phyloP scores from a whole-genome alignment of 2,113 vertebrate genomes.

The Azemiops feae region DNA sequence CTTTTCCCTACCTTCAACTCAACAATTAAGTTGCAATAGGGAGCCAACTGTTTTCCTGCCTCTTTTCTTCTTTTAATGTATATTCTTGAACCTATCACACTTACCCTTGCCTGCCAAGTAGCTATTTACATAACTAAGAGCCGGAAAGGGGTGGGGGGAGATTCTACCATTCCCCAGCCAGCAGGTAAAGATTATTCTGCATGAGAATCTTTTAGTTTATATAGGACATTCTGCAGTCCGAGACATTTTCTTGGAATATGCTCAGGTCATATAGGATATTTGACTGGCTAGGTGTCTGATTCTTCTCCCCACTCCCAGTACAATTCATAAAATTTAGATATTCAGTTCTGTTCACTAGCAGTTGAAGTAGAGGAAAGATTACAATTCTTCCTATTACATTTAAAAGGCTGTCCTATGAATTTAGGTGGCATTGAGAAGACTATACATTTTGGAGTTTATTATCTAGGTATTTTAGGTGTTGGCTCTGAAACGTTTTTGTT shows the following conservation, averaged over 20 bases:
- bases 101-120: not conserved
- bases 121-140: not conserved
- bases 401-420: not conserved
- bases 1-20: not conserved
- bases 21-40: not conserved
- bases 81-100: not conserved
- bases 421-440: not conserved
- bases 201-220: not conserved
- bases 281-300: not conserved
- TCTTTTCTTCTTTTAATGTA: not conserved
- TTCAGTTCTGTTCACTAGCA: not conserved
- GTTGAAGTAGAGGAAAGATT: not conserved
- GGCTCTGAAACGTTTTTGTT: not conserved
- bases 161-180: not conserved
- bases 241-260: not conserved
- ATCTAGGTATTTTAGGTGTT: not conserved
- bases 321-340: not conserved
- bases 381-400: not conserved
- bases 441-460: not conserved
- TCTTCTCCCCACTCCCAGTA: not conserved
- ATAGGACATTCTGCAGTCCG: not conserved
- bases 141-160: not conserved
- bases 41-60: not conserved
- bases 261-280: not conserved
- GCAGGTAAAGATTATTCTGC: not conserved